These are phyloP conservation scores for Plestiodon gilberti DNA, from an alignment of 2,113 vertebrate genomes.

Conservation along the genomic window DNA sequence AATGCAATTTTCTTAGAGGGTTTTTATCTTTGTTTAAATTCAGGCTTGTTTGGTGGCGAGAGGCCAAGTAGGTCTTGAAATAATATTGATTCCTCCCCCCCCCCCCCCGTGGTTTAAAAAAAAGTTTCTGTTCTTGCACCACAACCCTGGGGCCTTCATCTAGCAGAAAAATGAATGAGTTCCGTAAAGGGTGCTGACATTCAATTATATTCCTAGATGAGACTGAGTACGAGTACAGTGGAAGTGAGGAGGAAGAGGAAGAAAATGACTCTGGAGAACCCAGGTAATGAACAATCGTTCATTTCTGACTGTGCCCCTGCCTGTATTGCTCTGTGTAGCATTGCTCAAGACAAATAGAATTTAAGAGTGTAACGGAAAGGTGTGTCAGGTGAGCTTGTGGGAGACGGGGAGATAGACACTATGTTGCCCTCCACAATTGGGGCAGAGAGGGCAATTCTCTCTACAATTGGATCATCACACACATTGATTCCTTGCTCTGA, in stretches of 20 bases:
- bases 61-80: not conserved
- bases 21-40: not conserved
- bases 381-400: not conserved
- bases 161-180: constrained; percentile 52
- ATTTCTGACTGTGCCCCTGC: not conserved
- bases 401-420: no score
- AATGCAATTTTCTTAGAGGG: not conserved
- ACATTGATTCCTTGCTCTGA: not conserved
- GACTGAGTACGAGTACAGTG: constrained; percentile 97
- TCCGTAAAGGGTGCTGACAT: constrained; percentile 60
- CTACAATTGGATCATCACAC: not conserved
- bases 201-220: constrained; percentile 85
- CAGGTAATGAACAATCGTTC: constrained; percentile 77
- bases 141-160: constrained; percentile 38
- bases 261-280: constrained; percentile 95
- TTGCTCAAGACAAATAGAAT: constrained; percentile 21
- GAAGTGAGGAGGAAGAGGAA: constrained; percentile 97
- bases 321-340: not conserved
- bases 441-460: not conserved
- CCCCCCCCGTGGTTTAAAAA: not conserved
- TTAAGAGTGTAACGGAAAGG: not conserved
- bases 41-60: not conserved
- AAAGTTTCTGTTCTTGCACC: constrained; percentile 34
- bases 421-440: not conserved
- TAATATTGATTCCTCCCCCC: not conserved